phyloP scores from a whole-genome alignment of 2,113 vertebrate species.

The Ailurus styani region DNA sequence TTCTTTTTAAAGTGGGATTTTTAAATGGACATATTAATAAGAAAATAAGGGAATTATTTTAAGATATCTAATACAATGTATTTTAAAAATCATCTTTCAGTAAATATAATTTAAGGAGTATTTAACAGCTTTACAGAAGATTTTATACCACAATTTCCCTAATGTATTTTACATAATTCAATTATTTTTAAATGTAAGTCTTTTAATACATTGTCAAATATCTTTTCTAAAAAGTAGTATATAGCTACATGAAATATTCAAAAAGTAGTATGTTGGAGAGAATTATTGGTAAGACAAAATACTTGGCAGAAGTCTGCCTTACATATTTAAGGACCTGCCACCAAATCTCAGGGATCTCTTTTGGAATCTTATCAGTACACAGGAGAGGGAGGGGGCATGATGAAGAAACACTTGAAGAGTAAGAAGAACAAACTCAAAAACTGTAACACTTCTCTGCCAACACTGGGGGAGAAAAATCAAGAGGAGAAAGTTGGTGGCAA shows the following conservation, averaged over 20 bases:
- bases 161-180: not conserved
- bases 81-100: not conserved
- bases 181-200: conserved; percentile 8
- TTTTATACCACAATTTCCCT: conserved; percentile 2
- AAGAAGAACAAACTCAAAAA: not conserved
- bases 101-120: not conserved
- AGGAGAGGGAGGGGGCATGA: not conserved
- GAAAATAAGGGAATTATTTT: not conserved
- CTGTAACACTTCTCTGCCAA: not conserved
- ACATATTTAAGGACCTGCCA: not conserved
- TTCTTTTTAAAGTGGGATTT: not conserved
- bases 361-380: not conserved
- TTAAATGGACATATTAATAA: conserved; percentile 8
- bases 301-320: not conserved
- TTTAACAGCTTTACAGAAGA: conserved; percentile 2
- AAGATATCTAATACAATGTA: not conserved
- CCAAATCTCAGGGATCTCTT: not conserved
- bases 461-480: not conserved
- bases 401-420: not conserved
- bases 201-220: conserved; percentile 5
- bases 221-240: not conserved
- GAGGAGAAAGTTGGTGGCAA: not conserved
- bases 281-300: conserved; percentile 6
- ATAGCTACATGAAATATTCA: not conserved
- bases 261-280: not conserved